Base-by-base conservation (phyloP, 2,888 invertebrate species). In the Leucozona laternaria region DNA sequence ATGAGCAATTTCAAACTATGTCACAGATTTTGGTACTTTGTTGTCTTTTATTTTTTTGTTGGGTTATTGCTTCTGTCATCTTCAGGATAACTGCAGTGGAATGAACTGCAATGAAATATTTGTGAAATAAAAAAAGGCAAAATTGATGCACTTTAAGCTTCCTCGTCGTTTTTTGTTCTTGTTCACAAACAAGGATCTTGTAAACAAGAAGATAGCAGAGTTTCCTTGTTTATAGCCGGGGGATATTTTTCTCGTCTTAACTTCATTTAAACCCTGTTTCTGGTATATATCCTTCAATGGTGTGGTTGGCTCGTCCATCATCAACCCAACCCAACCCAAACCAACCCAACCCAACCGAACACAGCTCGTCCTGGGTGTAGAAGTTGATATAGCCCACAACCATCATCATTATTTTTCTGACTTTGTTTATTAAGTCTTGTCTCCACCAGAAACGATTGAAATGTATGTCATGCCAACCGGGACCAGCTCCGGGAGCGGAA, bases 401-500 rank as follows among this genome's bases (percentile, higher is more conserved):
- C 37, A 58, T 75, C 68, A 25, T 70, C 53, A 75, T 62, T 70
- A 80, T 76, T 71, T 70, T 71, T 70, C 76, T 57, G 79, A 64
- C 70, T 79, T 78, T 82, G 78, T 82, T 82, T 82, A 82, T 82
- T 72, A 82, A 78, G 82, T 72, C 58, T 78, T 71, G 40, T 58
- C 71, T 64, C 75, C 64, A 37, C 71, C 64, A 66, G 76, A 66
- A 76, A 71, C 66, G 76, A 79, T 76, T 76, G 76, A 79, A 84
- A 79, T 79, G 76, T 84, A 76, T 84, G 71, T 79, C 84, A 79
- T 84, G 76, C 72, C 84, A 79, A 79, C 75, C 75, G 50, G 50
- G n/a, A n/a, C n/a, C n/a, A n/a, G n/a, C n/a, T n/a, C n/a, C n/a
- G n/a, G n/a, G n/a, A n/a, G n/a, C n/a, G n/a, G n/a, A n/a, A n/a